Conservation (phyloP, 37 sponge, comb jelly and placozoan species). For the Dysidea cf. avara region DNA sequence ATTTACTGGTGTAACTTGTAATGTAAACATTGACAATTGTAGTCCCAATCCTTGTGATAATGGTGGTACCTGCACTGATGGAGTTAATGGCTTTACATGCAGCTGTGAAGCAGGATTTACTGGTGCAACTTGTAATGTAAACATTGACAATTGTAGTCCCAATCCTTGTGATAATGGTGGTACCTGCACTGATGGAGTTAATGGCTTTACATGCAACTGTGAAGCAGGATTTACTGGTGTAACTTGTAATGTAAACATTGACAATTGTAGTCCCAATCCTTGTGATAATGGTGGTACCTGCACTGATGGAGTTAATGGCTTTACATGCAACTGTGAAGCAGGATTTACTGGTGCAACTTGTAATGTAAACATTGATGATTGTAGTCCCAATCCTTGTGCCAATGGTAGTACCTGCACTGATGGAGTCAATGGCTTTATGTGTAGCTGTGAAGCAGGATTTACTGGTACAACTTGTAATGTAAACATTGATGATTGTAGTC, state of each 20-base stretch:
- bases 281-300: conserved; percentile 38
- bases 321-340: conserved; percentile 3
- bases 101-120: conserved; percentile 21
- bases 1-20: conserved; percentile 16
- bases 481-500: conserved; percentile 58
- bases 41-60: conserved; percentile 23
- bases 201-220: conserved; percentile 26
- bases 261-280: conserved; percentile 30
- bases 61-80: conserved; percentile 33
- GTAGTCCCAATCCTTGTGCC: conserved; percentile 8
- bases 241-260: conserved; percentile 13
- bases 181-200: not conserved
- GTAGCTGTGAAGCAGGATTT: conserved; percentile 19
- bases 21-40: conserved; percentile 15
- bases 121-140: conserved; percentile 20
- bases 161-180: conserved; percentile 32
- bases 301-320: conserved; percentile 6
- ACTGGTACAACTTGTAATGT: conserved; percentile 14
- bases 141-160: conserved; percentile 12
- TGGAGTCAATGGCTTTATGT: conserved; percentile 2
- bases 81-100: conserved; percentile 8
- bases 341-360: conserved; percentile 16
- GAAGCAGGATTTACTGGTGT: conserved; percentile 3
- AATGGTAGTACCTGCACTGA: conserved; percentile 20
- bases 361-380: conserved; percentile 31